phyloP scores from a whole-genome alignment of 2,888 invertebrate species.

The Hirudinaria manillensis region DNA sequence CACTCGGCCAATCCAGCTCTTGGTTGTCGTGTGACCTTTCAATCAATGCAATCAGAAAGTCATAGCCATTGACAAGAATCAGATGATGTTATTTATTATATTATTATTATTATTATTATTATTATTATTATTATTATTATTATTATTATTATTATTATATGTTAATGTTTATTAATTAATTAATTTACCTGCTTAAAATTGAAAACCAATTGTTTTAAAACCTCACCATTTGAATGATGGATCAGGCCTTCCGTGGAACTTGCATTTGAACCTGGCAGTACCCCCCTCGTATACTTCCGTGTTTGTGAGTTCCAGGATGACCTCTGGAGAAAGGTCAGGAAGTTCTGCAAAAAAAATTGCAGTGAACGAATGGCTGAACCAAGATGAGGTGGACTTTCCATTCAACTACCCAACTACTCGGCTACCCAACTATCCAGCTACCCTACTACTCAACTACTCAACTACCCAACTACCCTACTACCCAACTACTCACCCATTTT shows the following conservation, averaged over 20 bases:
- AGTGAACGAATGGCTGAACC: not conserved
- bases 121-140: too few relatives aligned
- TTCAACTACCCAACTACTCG: too few relatives aligned
- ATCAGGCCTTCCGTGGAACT: slow-evolving; percentile 50
- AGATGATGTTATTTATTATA: too few relatives aligned
- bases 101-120: too few relatives aligned
- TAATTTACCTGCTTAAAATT: not conserved
- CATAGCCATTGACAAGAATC: too few relatives aligned
- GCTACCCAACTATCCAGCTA: too few relatives aligned
- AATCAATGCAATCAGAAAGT: not conserved
- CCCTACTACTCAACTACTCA: too few relatives aligned
- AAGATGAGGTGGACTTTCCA: too few relatives aligned
- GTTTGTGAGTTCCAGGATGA: slow-evolving; percentile 68
- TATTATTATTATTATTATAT: not conserved
- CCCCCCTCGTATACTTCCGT: slow-evolving; percentile 53
- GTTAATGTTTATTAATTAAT: not conserved
- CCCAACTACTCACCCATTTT: slow-evolving; percentile 49
- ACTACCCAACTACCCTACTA: too few relatives aligned
- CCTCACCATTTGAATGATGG: slow-evolving; percentile 50
- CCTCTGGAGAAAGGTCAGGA: slow-evolving; percentile 61
- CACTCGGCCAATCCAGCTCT: slow-evolving; percentile 45
- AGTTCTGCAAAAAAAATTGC: slow-evolving; percentile 44
- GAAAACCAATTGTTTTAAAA: not conserved
- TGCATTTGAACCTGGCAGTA: slow-evolving; percentile 49
- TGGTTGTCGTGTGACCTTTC: slow-evolving; percentile 50